Evolutionary conservation across 2,888 invertebrate species (phyloP).

Genomic region (Cyclophora albipunctata): DNA sequence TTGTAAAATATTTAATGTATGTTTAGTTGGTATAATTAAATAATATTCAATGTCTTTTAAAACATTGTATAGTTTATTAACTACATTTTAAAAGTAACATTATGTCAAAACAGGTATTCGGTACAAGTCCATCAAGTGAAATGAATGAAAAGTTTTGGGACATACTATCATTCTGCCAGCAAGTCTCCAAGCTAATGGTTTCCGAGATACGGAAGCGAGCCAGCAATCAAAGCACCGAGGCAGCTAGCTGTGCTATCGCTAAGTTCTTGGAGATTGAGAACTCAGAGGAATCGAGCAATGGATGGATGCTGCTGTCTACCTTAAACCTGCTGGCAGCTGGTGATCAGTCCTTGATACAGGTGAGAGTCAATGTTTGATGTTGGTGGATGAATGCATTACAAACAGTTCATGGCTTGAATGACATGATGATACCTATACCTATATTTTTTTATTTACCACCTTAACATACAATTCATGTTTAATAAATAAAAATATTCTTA

Average conservation of each 20-base stretch:
- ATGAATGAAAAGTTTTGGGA: slow-evolving; percentile 99
- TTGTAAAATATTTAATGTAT: no score
- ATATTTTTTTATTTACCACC: no score
- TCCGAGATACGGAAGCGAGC: slow-evolving; percentile 95
- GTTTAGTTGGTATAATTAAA: no score
- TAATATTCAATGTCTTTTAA: no score
- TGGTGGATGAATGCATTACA: background rate
- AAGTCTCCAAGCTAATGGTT: slow-evolving; percentile 97
- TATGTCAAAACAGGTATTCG: slow-evolving; percentile 83
- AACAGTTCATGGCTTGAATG: background rate
- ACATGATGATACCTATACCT: no score
- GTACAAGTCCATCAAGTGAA: slow-evolving; percentile 93
- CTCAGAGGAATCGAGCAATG: slow-evolving; percentile 94
- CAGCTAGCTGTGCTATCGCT: slow-evolving; percentile 97
- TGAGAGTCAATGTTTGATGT: slow-evolving; percentile 32
- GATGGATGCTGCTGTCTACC: slow-evolving; percentile 96
- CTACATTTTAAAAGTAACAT: no score
- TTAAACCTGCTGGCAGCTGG: slow-evolving; percentile 94
- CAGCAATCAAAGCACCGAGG: slow-evolving; percentile 96
- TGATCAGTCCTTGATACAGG: slow-evolving; percentile 91
- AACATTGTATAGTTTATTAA: no score
- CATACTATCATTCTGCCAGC: slow-evolving; percentile 93
- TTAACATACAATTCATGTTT: no score
- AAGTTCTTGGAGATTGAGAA: slow-evolving; percentile 97
- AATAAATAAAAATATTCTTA: no score